Percentiles rank a stretch among this genome's conserved stretches.
Conservation (phyloP, 2,113 vertebrate species). For the Carassius carassius region DNA sequence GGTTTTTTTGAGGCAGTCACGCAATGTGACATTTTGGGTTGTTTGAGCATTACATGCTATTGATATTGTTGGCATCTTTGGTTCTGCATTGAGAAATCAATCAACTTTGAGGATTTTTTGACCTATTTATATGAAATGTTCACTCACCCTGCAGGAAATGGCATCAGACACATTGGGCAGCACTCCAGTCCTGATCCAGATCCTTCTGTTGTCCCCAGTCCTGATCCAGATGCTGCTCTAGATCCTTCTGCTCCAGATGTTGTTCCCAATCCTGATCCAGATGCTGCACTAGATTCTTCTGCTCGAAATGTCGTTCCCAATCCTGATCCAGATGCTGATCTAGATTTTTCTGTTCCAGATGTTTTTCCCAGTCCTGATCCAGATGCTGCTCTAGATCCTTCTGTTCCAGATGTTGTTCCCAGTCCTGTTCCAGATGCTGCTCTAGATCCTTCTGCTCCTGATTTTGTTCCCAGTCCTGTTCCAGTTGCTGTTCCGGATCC, state of each 20-base stretch:
- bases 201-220: neutral
- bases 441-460: neutral
- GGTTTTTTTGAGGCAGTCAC: neutral
- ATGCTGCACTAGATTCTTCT: neutral
- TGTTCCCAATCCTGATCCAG: slow-evolving; percentile 50
- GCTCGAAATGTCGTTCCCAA: neutral
- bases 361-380: slow-evolving; percentile 51
- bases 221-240: neutral
- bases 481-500: neutral
- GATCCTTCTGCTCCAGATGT: neutral
- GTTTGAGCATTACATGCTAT: neutral
- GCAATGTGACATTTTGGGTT: neutral
- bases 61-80: neutral
- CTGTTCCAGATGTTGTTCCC: slow-evolving; percentile 1
- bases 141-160: slow-evolving; percentile 78
- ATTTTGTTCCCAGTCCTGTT: neutral
- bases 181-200: slow-evolving; percentile 62
- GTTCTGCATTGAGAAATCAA: neutral
- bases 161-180: slow-evolving; percentile 84
- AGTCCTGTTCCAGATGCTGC: slow-evolving; percentile 47
- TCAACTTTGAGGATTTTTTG: neutral
- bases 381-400: neutral
- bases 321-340: neutral
- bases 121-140: neutral
- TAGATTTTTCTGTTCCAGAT: neutral